phyloP scores from a whole-genome alignment of 2,797 vertebrate species.

The Echiichthys vipera region DNA sequence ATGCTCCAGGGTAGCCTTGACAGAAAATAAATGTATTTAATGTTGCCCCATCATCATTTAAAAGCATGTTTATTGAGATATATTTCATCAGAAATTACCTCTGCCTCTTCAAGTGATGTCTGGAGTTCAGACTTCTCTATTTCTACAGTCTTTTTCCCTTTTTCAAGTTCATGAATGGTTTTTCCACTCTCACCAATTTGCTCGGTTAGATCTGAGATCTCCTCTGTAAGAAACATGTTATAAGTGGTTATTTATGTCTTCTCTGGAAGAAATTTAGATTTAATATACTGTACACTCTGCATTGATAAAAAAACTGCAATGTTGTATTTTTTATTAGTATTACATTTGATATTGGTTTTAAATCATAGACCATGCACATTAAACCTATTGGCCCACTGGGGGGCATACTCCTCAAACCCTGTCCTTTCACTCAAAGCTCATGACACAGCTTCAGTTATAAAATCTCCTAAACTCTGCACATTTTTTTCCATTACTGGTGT shows the following conservation, averaged over 20 bases:
- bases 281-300: neutral
- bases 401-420: neutral
- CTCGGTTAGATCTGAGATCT: slow-evolving; percentile 91
- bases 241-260: neutral
- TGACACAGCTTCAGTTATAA: neutral
- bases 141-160: slow-evolving; percentile 88
- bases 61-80: neutral
- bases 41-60: neutral
- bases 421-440: neutral
- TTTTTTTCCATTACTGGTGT: neutral
- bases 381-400: neutral
- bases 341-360: neutral
- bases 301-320: neutral
- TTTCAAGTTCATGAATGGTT: slow-evolving; percentile 91
- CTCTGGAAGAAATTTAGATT: neutral
- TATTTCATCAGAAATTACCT: slow-evolving; percentile 79
- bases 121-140: slow-evolving; percentile 89
- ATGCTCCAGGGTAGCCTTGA: slow-evolving; percentile 88
- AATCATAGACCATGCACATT: neutral
- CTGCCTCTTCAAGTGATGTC: slow-evolving; percentile 90
- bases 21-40: slow-evolving; percentile 3
- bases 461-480: neutral
- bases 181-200: slow-evolving; percentile 90
- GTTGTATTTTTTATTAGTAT: too few species aligned
- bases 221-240: slow-evolving; percentile 78